Evolutionary conservation across 2,113 vertebrate genomes (phyloP).

Genomic region (Rhadina sibilatrix): DNA sequence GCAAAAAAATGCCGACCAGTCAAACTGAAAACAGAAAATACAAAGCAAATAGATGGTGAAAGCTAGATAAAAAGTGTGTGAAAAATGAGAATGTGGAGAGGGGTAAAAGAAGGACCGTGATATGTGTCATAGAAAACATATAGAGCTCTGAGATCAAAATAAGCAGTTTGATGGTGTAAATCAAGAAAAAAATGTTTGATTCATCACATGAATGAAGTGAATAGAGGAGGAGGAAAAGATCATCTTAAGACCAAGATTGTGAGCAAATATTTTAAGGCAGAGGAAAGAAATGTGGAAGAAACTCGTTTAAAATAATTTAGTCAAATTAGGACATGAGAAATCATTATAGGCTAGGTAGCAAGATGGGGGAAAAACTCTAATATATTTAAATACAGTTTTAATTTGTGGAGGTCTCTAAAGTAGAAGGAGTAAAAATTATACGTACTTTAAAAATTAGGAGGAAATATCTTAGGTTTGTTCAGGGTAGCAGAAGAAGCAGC

Average conservation of each 20-base stretch:
- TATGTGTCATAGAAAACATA: background rate
- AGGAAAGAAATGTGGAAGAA: background rate
- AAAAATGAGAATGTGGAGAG: background rate
- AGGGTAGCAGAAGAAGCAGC: rapidly evolving
- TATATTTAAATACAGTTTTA: background rate
- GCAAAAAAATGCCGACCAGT: background rate
- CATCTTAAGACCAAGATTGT: background rate
- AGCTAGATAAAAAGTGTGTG: background rate
- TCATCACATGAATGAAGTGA: background rate
- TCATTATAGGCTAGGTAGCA: background rate
- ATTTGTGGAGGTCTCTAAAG: background rate
- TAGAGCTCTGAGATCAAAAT: background rate
- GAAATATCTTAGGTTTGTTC: background rate
- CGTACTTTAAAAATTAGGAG: background rate
- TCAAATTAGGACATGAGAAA: background rate
- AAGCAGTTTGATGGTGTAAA: background rate
- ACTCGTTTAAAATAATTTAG: background rate
- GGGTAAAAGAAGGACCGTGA: background rate
- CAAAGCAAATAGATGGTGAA: background rate
- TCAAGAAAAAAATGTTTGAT: background rate
- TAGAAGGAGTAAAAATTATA: background rate
- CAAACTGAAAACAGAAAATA: background rate
- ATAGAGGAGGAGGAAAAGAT: background rate
- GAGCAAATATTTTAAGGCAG: background rate
- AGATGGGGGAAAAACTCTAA: background rate